A percentile compares a stretch with the other conserved stretches of the same genome.
These are phyloP conservation scores for Centropus bengalensis DNA, from an alignment of 2,113 vertebrate species.

Conservation along the genomic window DNA sequence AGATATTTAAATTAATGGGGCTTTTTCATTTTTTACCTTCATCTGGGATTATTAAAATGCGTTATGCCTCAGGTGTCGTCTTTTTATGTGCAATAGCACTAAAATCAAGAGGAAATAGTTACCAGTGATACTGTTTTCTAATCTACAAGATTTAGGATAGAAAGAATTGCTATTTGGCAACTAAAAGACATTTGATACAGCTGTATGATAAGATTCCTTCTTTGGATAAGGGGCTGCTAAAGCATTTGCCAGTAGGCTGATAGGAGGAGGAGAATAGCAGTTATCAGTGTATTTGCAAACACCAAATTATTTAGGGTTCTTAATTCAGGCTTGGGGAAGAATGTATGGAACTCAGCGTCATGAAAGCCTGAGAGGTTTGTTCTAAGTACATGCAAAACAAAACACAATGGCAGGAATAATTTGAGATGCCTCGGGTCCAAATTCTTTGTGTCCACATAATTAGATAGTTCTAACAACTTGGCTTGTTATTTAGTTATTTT, in stretches of 20 bases:
- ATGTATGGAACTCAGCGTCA: neutral
- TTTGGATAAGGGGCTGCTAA: neutral
- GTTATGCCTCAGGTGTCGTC: neutral
- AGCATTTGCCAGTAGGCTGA: neutral
- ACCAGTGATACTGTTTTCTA: neutral
- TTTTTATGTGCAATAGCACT: neutral
- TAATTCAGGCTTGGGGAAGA: neutral
- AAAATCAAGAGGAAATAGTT: neutral
- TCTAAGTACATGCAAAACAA: neutral
- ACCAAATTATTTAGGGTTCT: neutral
- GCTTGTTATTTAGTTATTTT: neutral
- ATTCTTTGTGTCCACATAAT: neutral
- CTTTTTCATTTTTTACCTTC: neutral
- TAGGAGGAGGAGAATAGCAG: neutral
- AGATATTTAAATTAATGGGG: neutral
- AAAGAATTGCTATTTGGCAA: neutral
- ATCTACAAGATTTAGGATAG: neutral
- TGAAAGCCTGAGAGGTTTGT: neutral
- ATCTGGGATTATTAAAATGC: neutral
- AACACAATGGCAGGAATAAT: neutral
- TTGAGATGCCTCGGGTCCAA: neutral
- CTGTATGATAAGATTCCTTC: neutral
- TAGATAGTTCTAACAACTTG: neutral
- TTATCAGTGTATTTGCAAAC: neutral
- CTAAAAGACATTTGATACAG: neutral